These are phyloP conservation scores for Coracias cyanogaster DNA, from an alignment of 2,797 vertebrate genomes.

Conservation along the genomic window DNA sequence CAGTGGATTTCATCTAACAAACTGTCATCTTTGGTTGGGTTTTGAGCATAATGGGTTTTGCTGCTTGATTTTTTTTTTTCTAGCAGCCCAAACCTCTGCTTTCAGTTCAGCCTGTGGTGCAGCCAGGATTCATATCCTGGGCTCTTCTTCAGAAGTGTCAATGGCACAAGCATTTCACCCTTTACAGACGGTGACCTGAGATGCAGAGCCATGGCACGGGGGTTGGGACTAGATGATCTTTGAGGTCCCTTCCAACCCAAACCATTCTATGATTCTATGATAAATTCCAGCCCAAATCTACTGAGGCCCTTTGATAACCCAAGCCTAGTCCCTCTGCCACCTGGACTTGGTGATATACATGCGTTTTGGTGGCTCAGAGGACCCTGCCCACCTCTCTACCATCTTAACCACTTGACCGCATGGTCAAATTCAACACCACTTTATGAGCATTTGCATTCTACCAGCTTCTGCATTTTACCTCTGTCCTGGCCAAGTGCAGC, in stretches of 20 bases:
- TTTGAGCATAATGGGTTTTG: not conserved
- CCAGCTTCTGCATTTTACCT: not conserved
- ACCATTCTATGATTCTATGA: no score
- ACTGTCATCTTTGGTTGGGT: not conserved
- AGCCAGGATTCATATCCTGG: not conserved
- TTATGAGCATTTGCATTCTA: not conserved
- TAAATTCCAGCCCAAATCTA: no score
- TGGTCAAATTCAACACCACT: no score
- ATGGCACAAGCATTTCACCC: not conserved
- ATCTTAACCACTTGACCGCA: not conserved
- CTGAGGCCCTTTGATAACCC: not conserved
- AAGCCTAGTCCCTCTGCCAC: not conserved
- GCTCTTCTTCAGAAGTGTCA: not conserved
- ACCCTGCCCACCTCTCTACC: no score
- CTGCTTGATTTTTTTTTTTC: not conserved
- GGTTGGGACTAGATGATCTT: no score
- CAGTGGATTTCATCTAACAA: not conserved
- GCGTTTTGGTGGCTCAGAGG: not conserved
- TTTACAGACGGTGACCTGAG: not conserved
- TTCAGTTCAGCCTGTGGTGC: not conserved
- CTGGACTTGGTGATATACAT: not conserved
- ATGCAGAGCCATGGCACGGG: not conserved
- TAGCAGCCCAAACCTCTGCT: not conserved
- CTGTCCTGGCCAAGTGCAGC: not conserved
- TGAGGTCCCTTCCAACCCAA: no score